Evolutionary conservation across 2,113 vertebrate species (phyloP).

Genomic region (Hemibagrus wyckioides): DNA sequence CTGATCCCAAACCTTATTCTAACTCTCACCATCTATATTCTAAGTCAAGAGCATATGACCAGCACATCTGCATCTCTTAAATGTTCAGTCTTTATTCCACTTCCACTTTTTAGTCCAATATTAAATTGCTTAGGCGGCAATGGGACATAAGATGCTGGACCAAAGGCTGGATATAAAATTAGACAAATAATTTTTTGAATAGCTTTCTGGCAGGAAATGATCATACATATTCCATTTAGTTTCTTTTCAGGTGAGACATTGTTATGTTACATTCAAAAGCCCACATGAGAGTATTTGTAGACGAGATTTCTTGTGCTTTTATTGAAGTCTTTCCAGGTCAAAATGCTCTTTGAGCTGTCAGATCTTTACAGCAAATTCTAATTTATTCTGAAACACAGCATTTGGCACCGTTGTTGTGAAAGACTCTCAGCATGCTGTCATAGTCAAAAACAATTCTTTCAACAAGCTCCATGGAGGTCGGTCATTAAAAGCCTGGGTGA

Average conservation of each 20-base stretch:
- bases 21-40: not conserved
- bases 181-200: not conserved
- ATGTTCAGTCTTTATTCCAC: not conserved
- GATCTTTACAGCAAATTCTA: not conserved
- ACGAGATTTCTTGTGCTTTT: constrained; percentile 37
- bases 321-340: constrained; percentile 27
- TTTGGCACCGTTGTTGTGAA: constrained; percentile 12
- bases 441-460: constrained; percentile 29
- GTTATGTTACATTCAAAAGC: constrained; percentile 19
- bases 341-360: constrained; percentile 15
- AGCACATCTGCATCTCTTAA: not conserved
- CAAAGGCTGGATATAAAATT: not conserved
- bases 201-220: not conserved
- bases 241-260: constrained; percentile 35
- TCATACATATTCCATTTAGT: constrained; percentile 19
- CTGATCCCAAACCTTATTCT: not conserved
- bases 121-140: constrained; percentile 6
- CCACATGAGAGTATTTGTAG: constrained; percentile 34
- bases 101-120: not conserved
- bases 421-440: constrained; percentile 28
- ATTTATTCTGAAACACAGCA: constrained; percentile 37
- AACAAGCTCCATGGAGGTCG: constrained; percentile 27
- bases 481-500: constrained; percentile 45
- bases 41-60: not conserved
- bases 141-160: not conserved